Evolutionary conservation across 2,888 invertebrate genomes (phyloP).

Genomic region (Plusia festucae): DNA sequence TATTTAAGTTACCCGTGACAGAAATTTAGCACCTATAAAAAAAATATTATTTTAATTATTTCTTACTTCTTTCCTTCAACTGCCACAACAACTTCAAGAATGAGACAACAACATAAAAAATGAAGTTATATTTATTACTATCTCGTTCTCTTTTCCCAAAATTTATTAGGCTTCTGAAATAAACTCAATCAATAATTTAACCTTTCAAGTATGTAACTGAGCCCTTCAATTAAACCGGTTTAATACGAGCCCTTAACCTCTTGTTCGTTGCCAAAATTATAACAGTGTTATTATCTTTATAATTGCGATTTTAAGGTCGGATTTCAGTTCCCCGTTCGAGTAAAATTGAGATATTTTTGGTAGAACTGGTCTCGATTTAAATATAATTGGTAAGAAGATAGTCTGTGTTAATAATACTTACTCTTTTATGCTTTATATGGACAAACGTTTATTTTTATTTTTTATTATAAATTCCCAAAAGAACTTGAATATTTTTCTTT

Average conservation of each 20-base stretch:
- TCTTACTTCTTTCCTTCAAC: too few species aligned
- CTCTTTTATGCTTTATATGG: too few species aligned
- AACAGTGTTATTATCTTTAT: conserved; percentile 1
- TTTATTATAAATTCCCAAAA: too few species aligned
- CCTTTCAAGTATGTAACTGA: neutral
- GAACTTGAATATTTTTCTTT: too few species aligned
- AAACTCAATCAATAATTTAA: neutral
- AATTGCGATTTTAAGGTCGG: neutral
- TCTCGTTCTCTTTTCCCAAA: neutral
- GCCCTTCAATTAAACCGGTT: conserved; percentile 1
- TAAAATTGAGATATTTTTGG: neutral
- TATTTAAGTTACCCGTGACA: too few species aligned
- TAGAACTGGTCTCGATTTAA: neutral
- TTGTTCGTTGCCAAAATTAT: neutral
- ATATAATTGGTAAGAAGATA: neutral
- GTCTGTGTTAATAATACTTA: neutral
- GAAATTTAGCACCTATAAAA: too few species aligned
- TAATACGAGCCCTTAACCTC: conserved; percentile 1
- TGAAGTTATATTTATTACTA: neutral
- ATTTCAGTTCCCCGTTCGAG: neutral
- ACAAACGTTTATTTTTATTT: too few species aligned
- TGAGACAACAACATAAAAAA: neutral
- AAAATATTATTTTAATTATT: too few species aligned
- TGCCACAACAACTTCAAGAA: neutral
- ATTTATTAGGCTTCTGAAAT: neutral